These are phyloP conservation scores for Hirundichthys speculiger DNA, from an alignment of 2,113 vertebrate species.

Conservation along the genomic window DNA sequence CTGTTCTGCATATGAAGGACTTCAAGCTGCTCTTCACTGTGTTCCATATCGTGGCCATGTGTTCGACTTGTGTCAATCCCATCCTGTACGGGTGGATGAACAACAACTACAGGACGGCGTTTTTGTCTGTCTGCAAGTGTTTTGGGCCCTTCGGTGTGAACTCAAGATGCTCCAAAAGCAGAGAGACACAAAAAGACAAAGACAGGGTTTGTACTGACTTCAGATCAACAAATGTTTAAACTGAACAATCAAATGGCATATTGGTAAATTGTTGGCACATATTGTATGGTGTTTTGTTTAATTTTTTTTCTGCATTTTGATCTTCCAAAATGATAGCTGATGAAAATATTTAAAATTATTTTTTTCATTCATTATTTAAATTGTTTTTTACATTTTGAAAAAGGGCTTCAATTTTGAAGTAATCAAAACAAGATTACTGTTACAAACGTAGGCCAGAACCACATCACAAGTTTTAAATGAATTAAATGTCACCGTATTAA, in stretches of 20 bases:
- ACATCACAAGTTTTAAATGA: no score
- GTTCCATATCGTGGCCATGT: slow-evolving; percentile 94
- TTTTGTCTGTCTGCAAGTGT: slow-evolving; percentile 87
- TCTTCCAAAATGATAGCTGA: background rate
- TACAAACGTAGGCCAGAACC: no score
- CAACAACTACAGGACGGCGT: slow-evolving; percentile 91
- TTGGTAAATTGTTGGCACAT: background rate
- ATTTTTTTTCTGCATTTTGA: background rate
- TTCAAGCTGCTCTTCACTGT: slow-evolving; percentile 93
- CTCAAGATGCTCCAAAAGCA: background rate
- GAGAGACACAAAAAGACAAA: slow-evolving; percentile 26
- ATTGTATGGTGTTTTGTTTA: no score
- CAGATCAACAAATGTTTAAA: slow-evolving; percentile 63
- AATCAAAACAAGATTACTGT: no score
- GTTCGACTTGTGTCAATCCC: slow-evolving; percentile 93
- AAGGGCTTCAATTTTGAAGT: no score
- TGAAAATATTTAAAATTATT: background rate
- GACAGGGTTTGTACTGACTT: slow-evolving; percentile 31
- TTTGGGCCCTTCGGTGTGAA: slow-evolving; percentile 77
- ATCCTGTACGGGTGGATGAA: slow-evolving; percentile 98
- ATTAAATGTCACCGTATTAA: no score
- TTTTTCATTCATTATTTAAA: no score
- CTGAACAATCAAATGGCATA: background rate
- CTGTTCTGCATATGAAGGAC: slow-evolving; percentile 86
- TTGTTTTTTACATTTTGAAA: no score